Conservation (phyloP, 2,888 invertebrate genomes). For the Stenodera caucasica region DNA sequence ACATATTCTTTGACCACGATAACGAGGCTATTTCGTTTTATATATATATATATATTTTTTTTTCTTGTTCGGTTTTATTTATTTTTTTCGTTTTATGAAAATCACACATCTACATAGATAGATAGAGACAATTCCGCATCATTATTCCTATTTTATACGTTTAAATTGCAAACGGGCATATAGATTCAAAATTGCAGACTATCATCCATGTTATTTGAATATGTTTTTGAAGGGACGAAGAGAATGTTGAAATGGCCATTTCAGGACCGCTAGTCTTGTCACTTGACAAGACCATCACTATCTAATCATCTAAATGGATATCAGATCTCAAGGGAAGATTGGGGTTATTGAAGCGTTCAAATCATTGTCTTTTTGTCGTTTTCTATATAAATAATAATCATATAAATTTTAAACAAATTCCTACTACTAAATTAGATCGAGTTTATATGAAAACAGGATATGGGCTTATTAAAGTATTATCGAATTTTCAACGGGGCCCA, state of each 20-base stretch:
- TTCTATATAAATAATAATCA: slow-evolving; percentile 20
- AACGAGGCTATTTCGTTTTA: slow-evolving; percentile 24
- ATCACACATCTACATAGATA: slow-evolving; percentile 21
- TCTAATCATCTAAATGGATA: slow-evolving; percentile 32
- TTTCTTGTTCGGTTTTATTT: slow-evolving; percentile 1
- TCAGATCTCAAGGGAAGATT: slow-evolving; percentile 29
- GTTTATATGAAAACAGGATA: slow-evolving; percentile 51
- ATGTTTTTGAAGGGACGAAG: too few relatives aligned
- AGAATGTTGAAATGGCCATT: too few relatives aligned
- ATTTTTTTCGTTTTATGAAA: slow-evolving; percentile 24
- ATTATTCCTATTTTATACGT: slow-evolving; percentile 20
- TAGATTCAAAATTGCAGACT: slow-evolving; percentile 15
- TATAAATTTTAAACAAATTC: neutral
- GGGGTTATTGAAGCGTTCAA: slow-evolving; percentile 24
- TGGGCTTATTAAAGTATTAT: slow-evolving; percentile 53
- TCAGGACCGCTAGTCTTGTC: slow-evolving; percentile 16
- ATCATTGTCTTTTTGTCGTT: slow-evolving; percentile 25
- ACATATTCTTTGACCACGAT: slow-evolving; percentile 10
- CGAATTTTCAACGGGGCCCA: slow-evolving; percentile 51
- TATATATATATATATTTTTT: neutral
- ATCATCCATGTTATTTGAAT: slow-evolving; percentile 28
- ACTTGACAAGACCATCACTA: slow-evolving; percentile 22
- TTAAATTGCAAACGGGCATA: slow-evolving; percentile 16
- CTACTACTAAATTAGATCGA: too few relatives aligned
- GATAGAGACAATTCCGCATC: slow-evolving; percentile 21